These are phyloP conservation scores for Chelon auratus DNA, from an alignment of 2,797 vertebrate species.

Conservation along the genomic window DNA sequence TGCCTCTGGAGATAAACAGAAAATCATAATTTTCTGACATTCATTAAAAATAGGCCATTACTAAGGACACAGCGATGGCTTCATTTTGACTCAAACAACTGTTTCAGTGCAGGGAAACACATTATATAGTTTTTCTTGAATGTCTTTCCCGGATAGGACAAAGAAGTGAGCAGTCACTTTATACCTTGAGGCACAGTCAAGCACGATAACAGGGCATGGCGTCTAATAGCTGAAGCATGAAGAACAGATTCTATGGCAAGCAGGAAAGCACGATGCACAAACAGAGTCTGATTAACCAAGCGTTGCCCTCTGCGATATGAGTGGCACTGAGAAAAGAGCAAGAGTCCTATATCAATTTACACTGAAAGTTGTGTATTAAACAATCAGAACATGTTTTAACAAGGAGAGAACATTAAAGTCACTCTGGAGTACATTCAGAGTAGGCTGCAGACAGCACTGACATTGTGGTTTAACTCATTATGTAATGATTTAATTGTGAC, in stretches of 20 bases:
- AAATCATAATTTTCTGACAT: conserved; percentile 20
- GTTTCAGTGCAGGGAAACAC: conserved; percentile 12
- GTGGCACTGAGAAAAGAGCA: conserved; percentile 42
- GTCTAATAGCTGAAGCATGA: conserved; percentile 59
- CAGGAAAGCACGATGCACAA: conserved; percentile 62
- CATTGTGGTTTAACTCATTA: conserved; percentile 55
- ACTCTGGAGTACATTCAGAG: conserved; percentile 23
- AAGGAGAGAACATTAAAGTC: conserved; percentile 50
- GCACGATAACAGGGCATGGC: conserved; percentile 45
- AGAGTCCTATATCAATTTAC: conserved; percentile 59
- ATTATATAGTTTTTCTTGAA: neutral
- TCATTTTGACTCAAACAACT: conserved; percentile 1
- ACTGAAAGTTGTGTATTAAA: conserved; percentile 54
- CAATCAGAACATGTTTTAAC: conserved; percentile 57
- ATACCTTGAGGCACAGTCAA: conserved; percentile 11
- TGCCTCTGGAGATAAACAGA: conserved; percentile 22
- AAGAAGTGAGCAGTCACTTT: conserved; percentile 16
- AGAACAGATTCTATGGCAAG: conserved; percentile 60
- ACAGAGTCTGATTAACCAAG: conserved; percentile 67
- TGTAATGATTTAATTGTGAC: conserved; percentile 61
- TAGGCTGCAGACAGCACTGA: conserved; percentile 40
- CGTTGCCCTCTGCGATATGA: conserved; percentile 50
- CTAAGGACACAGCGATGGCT: conserved; percentile 1
- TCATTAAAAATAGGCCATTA: conserved; percentile 11
- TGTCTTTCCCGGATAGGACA: conserved; percentile 1